Evolutionary conservation across 2,113 vertebrate genomes (phyloP), one percentile per base, ranked within the genome.

Genomic region (Muscicapa adusta): DNA sequence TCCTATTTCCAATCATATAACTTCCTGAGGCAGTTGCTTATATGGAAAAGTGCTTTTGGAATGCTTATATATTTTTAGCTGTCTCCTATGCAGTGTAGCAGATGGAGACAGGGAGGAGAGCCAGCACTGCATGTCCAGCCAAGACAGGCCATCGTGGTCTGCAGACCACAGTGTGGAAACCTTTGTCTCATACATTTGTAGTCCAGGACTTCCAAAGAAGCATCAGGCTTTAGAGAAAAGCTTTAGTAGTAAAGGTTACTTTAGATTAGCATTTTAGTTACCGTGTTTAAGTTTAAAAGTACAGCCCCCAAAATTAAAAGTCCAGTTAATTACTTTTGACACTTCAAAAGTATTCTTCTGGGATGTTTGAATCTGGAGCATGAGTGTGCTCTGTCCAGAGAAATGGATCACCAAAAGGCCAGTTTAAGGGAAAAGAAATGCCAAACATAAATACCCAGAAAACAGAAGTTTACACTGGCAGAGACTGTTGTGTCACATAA

Each of bases 11-110:
- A 96, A 13, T 80, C 82, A 29, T 93, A 48, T 48, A 96, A 88
- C 82, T 96, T 97, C 91, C 91, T 85, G 63, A 94, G 91, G 57
- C 85, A 90, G 78, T 93, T 72, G 88, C 91, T 94, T 94, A 91
- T 95, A 94, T 95, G 95, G 94, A 94, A 86, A 94, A 94, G 88
- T 93, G 83, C 79, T 84, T 94, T 71, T 94, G 94, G 95, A 95
- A 96, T 96, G 93, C 88, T 91, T 89, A 57, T 90, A 10, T 96
- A 94, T 93, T 94, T 97, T 96, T 96, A 94, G 93, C 93, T 90
- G 82, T 75, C 93, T 96, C 53, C 87, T 84, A 68, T 92, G 88
- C 71, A 93, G 75, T 50, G n/a, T 71, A 96, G 83, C 94, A 93
- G 83, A 96, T 97, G 94, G 90, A 96, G 90, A 86, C 82, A 68